Base-by-base conservation (phyloP, 2,888 invertebrate genomes). In the Priocnemis perturbator region DNA sequence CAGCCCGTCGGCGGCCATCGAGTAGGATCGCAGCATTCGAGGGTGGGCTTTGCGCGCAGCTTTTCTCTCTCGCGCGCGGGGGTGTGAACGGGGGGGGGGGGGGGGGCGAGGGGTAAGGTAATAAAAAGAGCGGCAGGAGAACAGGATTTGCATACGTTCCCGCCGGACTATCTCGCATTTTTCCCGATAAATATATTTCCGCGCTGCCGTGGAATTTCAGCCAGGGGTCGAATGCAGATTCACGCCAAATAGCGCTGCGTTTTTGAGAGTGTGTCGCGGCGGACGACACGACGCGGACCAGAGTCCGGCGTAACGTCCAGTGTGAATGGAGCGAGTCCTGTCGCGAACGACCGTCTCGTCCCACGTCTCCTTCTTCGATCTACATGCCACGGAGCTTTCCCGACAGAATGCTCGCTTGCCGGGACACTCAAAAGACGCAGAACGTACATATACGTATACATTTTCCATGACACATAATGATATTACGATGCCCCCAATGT, bases 151-250 rank as follows among this genome's bases (percentile, higher is more conserved):
- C 85, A 84, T 85, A 81, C 74, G 74, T 73, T 76, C 50, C 15
- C 74, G 74, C 79, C 61, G 37, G 77, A 71, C 79, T 69, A 77
- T 73, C 74, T 69, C 77, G 69, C 81, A 76, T 82, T 81, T 80
- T 60, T 73, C 67, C 76, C 81, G 81, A 85, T 83, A 83, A 85
- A 84, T 84, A 82, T 82, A 85, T 82, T 81, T 79, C 76, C 64
- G 55, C 26, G 47, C 53, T 19, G 77, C 75, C 73, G 71, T 71
- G 76, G 75, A 79, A 78, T 81, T 82, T 63, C 62, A 62, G 60
- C 60, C 23, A 74, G 77, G 70, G 81, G 69, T 82, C 83, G 79
- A 82, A 84, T 83, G 84, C 82, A 85, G 85, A 85, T 85, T 85
- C 82, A 84, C 83, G 84, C 77, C 81, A 83, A 85, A 82, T 81